Conservation (phyloP, 1,140 invertebrate species). For the Pantala flavescens region DNA sequence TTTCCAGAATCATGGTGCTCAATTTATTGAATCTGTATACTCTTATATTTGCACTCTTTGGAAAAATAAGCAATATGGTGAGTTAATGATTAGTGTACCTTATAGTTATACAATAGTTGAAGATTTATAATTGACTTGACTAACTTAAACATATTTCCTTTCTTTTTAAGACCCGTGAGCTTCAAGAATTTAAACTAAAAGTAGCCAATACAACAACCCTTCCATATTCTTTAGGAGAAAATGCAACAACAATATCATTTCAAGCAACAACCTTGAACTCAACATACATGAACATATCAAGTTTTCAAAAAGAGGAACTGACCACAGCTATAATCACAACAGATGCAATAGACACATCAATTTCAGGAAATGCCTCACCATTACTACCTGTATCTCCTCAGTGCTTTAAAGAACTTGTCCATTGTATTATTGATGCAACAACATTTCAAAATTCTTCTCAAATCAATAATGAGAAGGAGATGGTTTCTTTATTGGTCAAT, state of each 20-base stretch:
- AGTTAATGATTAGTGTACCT: conserved; percentile 26
- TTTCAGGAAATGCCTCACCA: neutral
- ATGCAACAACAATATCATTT: neutral
- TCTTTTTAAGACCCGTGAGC: conserved; percentile 26
- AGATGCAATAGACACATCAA: neutral
- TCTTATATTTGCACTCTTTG: conserved; percentile 88
- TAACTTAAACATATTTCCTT: too few relatives aligned
- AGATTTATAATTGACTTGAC: too few relatives aligned
- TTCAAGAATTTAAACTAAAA: conserved; percentile 27
- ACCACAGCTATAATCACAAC: neutral
- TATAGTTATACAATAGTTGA: too few relatives aligned
- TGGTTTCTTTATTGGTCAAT: neutral
- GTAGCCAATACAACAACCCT: conserved; percentile 17
- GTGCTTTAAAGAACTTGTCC: neutral
- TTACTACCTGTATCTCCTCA: neutral
- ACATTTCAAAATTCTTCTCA: neutral
- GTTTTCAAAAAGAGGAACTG: neutral
- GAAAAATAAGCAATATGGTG: conserved; percentile 77
- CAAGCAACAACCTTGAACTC: too few relatives aligned
- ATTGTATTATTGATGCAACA: neutral
- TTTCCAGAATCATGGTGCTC: conserved; percentile 79
- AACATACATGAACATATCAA: neutral
- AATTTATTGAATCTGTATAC: conserved; percentile 93
- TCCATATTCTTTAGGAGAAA: neutral
- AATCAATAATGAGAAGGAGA: neutral